Conservation (phyloP, 2,113 vertebrate genomes). For the Pterophyllum scalare region DNA sequence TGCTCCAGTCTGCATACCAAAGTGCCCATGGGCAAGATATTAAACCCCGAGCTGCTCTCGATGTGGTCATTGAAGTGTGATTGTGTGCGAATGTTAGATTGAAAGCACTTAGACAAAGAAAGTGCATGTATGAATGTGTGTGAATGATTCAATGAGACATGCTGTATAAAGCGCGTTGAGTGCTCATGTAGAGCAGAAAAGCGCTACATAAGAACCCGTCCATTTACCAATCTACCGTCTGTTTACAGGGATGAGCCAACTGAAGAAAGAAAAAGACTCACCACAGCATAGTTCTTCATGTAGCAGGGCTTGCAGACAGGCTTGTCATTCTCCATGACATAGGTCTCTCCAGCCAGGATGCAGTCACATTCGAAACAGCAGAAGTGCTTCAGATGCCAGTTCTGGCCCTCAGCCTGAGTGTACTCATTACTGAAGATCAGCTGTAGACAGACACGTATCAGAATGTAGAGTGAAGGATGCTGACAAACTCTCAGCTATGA, state of each 20-base stretch:
- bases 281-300: conserved; percentile 92
- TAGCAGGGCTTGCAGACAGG: conserved; percentile 95
- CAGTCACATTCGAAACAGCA: conserved; percentile 98
- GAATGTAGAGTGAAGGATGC: background rate
- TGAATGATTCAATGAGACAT: too few relatives aligned
- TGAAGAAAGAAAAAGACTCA: conserved; percentile 71
- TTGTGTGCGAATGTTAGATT: too few relatives aligned
- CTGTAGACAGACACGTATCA: conserved; percentile 67
- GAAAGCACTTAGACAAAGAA: too few relatives aligned
- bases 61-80: too few relatives aligned
- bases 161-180: too few relatives aligned
- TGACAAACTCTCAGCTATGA: background rate
- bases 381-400: conserved; percentile 99
- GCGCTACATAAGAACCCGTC: too few relatives aligned
- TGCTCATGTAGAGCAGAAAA: too few relatives aligned
- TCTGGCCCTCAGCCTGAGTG: conserved; percentile 94
- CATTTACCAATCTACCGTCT: too few relatives aligned
- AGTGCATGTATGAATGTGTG: too few relatives aligned
- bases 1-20: too few relatives aligned
- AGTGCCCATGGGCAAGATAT: too few relatives aligned
- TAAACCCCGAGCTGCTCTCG: too few relatives aligned
- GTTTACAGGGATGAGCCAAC: background rate
- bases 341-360: conserved; percentile 93
- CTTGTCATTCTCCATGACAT: conserved; percentile 92
- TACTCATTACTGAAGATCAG: conserved; percentile 99